These are phyloP conservation scores for Porites lobata DNA, from an alignment of 92 coral and sea anemone species.

Conservation along the genomic window DNA sequence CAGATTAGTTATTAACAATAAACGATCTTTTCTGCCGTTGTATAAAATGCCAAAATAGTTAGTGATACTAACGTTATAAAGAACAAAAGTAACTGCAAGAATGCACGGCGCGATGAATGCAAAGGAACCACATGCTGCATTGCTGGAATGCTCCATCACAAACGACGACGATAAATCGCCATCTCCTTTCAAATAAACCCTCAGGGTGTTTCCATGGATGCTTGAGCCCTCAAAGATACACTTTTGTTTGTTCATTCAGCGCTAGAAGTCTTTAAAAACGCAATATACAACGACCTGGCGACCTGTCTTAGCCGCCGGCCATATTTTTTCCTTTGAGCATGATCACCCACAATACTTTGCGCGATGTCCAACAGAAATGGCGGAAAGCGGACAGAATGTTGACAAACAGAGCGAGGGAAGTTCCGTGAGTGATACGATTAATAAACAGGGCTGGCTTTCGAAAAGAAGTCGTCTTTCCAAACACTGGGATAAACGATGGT, in stretches of 20 bases:
- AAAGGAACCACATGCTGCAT: not conserved
- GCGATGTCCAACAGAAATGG: slow-evolving; percentile 72
- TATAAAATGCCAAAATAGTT: no score
- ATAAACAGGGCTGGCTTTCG: slow-evolving; percentile 87
- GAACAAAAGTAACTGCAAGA: not conserved
- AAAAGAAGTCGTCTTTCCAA: slow-evolving; percentile 89
- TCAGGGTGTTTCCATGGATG: slow-evolving; percentile 31
- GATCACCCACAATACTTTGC: slow-evolving; percentile 19
- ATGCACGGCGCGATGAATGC: not conserved
- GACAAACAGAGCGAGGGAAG: slow-evolving; percentile 49
- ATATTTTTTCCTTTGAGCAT: not conserved
- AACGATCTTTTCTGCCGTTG: no score
- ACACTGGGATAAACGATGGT: slow-evolving; percentile 93
- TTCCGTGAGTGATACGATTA: slow-evolving; percentile 56
- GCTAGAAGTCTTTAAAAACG: not conserved
- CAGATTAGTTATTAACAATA: no score
- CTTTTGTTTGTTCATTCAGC: slow-evolving; percentile 23
- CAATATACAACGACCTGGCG: no score
- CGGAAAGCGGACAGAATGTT: slow-evolving; percentile 66
- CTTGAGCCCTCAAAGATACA: slow-evolving; percentile 18
- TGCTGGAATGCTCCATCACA: slow-evolving; percentile 16
- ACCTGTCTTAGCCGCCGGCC: no score
- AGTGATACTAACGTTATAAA: not conserved
- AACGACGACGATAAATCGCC: slow-evolving; percentile 34
- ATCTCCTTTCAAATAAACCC: slow-evolving; percentile 35